Base-by-base conservation (phyloP, 2,888 invertebrate species). In the Phaonia tiefii region DNA sequence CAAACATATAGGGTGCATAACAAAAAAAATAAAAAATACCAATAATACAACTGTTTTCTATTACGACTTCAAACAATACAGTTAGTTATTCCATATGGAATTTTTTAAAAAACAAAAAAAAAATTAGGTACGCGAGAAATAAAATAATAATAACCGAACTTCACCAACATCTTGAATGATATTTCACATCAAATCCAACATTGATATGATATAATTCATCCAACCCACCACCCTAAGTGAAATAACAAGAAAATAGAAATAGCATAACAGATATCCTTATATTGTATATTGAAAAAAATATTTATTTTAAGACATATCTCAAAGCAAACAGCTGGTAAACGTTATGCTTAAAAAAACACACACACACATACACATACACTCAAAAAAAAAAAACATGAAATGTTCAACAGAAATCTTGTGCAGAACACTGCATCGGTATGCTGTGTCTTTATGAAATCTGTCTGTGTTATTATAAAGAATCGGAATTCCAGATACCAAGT, bases 261-360 rank as follows among this genome's bases (percentile, higher is more conserved):
- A 63, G 20, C 39, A 63, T 8, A 63, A 54, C 63, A 63, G 42
- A 42, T 63, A 42, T 63, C 42, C 63, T 63, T 63, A 42, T 63
- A 63, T 63, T 63, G 63, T 39, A n/a, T n/a, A n/a, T n/a, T n/a
- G n/a, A n/a, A n/a, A 42, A 63, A 63, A 63, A 63, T 63, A 63
- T 63, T 63, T 63, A 42, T 17, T 42, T 63, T 63, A 42, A 63
- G 63, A 63, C n/a, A n/a, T 42, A 42, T 22, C 42, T 42, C 63
- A 20, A 39, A 13, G 22, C 26, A 63, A 39, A 63, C 63, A 63
- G 20, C 63, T 63, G 63, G 63, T 42, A 63, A 63, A 63, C 20
- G 42, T 39, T 42, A 63, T 63, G 42, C 39, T 42, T 39, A 42
- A 63, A 63, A 42, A 11, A 31, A 42, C 11, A 63, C 31, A 20